Evolutionary conservation across 1,140 invertebrate genomes (phyloP).

Genomic region (Mya arenaria): DNA sequence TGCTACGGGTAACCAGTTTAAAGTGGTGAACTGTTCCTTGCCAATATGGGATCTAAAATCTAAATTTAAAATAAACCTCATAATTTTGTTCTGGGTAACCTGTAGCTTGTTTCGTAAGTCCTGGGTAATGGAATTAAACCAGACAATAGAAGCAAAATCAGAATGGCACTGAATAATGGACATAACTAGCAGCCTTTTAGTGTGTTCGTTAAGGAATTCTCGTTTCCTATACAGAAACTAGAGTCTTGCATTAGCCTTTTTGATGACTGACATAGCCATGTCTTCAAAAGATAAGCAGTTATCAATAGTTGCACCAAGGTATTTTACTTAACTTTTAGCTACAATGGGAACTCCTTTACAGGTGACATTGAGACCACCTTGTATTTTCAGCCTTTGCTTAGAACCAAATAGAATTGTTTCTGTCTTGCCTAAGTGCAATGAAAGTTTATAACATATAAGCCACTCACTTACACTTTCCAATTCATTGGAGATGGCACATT

Average conservation of each 20-base stretch:
- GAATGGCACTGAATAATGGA: constrained; percentile 19
- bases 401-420: constrained; percentile 51
- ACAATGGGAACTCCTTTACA: constrained; percentile 33
- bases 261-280: constrained; percentile 11
- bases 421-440: constrained; percentile 53
- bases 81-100: constrained; percentile 33
- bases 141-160: constrained; percentile 36
- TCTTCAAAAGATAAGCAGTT: constrained; percentile 20
- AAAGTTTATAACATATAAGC: constrained; percentile 46
- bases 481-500: not conserved
- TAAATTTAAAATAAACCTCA: constrained; percentile 32
- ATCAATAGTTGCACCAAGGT: constrained; percentile 24
- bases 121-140: constrained; percentile 2
- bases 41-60: constrained; percentile 21
- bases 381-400: constrained; percentile 19
- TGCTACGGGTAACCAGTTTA: constrained; percentile 18
- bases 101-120: constrained; percentile 43
- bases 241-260: constrained; percentile 34
- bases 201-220: not conserved
- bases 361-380: constrained; percentile 2
- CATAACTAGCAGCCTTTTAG: not conserved
- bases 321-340: constrained; percentile 17
- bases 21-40: not conserved
- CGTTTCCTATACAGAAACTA: constrained; percentile 37
- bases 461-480: constrained; percentile 23